Percentiles rank a stretch among this genome's conserved stretches.
Evolutionary conservation across 2,888 invertebrate species (phyloP).

Genomic region (Penaeus monodon): DNA sequence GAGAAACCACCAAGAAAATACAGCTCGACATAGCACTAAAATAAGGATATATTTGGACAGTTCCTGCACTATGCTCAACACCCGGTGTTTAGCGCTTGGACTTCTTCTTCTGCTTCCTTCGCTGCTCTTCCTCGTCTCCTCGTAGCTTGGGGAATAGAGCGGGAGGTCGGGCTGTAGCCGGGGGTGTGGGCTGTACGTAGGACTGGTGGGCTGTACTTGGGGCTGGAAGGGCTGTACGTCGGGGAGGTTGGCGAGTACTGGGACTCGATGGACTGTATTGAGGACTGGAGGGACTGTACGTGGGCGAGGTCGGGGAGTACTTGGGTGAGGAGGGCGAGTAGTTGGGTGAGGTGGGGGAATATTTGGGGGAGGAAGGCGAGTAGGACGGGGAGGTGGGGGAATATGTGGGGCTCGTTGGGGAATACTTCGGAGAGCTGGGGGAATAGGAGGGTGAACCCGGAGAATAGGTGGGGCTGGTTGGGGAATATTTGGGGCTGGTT

Average conservation of each 20-base stretch:
- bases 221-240: conserved; percentile 72
- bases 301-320: conserved; percentile 69
- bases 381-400: conserved; percentile 71
- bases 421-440: conserved; percentile 72
- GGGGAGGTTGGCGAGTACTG: conserved; percentile 78
- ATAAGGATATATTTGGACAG: not conserved
- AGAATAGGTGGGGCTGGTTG: conserved; percentile 85
- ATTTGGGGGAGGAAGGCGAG: conserved; percentile 82
- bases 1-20: not conserved
- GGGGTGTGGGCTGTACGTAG: conserved; percentile 70
- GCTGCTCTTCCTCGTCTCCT: conserved; percentile 66
- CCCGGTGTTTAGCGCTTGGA: conserved; percentile 56
- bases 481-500: conserved; percentile 76
- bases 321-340: conserved; percentile 71
- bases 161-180: conserved; percentile 69
- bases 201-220: conserved; percentile 70
- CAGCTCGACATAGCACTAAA: not conserved
- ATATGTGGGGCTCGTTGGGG: conserved; percentile 70
- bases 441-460: conserved; percentile 76
- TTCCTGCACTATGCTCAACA: not conserved
- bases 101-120: conserved; percentile 66
- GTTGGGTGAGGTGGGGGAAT: conserved; percentile 83
- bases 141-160: conserved; percentile 66
- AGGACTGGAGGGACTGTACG: conserved; percentile 79
- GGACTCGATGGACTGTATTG: conserved; percentile 77